These are phyloP conservation scores for Calidris pygmaea DNA, from an alignment of 2,113 vertebrate genomes.

Conservation along the genomic window DNA sequence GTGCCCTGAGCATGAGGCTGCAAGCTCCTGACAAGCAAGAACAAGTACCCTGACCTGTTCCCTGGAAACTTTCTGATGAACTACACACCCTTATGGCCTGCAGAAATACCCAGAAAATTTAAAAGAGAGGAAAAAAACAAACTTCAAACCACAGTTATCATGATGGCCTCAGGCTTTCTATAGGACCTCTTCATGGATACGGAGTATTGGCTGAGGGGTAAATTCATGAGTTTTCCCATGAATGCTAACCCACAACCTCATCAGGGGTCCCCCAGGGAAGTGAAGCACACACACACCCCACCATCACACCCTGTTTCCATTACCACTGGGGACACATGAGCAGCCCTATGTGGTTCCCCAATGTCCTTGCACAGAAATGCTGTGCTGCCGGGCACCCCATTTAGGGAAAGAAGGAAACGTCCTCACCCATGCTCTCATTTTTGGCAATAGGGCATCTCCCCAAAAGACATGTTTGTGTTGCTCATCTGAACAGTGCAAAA, in stretches of 20 bases:
- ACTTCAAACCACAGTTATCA: fast-evolving
- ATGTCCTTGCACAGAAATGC: fast-evolving
- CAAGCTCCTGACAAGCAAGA: fast-evolving
- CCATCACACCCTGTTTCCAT: fast-evolving
- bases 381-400: neutral
- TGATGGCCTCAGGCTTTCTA: neutral
- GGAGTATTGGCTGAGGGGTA: neutral
- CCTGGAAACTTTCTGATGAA: neutral
- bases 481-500: neutral
- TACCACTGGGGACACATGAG: neutral
- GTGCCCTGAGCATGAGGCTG: neutral
- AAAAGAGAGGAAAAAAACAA: neutral
- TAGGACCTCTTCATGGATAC: neutral
- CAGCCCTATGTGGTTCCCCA: neutral
- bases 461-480: fast-evolving
- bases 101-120: neutral
- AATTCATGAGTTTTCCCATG: neutral
- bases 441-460: neutral
- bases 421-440: neutral
- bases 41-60: neutral
- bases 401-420: neutral
- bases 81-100: neutral
- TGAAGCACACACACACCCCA: neutral
- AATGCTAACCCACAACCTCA: neutral
- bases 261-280: neutral